These are phyloP conservation scores for Lomographa bimaculata DNA, from an alignment of 2,888 invertebrate species.

Conservation along the genomic window DNA sequence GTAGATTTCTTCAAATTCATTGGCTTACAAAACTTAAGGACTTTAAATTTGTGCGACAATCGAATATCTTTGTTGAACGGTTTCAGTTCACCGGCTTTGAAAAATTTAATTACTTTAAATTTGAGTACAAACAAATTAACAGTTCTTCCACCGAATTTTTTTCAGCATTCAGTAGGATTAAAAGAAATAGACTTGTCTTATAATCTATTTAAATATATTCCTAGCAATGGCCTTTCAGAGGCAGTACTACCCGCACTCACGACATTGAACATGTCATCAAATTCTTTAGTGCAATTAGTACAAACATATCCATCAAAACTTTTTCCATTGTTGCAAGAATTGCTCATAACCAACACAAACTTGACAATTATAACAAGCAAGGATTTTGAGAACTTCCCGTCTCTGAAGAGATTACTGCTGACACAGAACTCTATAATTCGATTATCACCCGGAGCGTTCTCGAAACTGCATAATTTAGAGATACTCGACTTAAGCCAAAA, in stretches of 20 bases:
- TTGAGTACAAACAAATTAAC: slow-evolving; percentile 90
- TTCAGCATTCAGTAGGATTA: slow-evolving; percentile 88
- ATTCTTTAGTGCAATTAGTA: slow-evolving; percentile 90
- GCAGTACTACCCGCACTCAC: slow-evolving; percentile 88
- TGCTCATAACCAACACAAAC: slow-evolving; percentile 91
- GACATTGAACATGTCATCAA: slow-evolving; percentile 92
- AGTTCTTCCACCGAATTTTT: slow-evolving; percentile 91
- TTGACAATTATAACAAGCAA: slow-evolving; percentile 92
- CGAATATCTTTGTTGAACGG: slow-evolving; percentile 89
- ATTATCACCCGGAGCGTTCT: slow-evolving; percentile 93
- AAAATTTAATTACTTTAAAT: slow-evolving; percentile 89
- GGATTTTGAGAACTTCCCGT: slow-evolving; percentile 93
- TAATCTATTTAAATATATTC: slow-evolving; percentile 92
- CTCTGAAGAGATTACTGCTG: slow-evolving; percentile 89
- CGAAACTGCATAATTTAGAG: slow-evolving; percentile 88
- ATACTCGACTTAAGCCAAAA: slow-evolving; percentile 92
- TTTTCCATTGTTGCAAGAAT: slow-evolving; percentile 91
- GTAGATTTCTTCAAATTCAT: slow-evolving; percentile 91
- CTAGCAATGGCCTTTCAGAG: slow-evolving; percentile 89
- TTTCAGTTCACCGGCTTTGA: slow-evolving; percentile 89
- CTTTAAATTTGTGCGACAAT: slow-evolving; percentile 89
- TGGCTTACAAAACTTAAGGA: slow-evolving; percentile 88
- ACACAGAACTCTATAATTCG: slow-evolving; percentile 89
- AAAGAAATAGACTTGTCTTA: slow-evolving; percentile 90
- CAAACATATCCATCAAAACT: slow-evolving; percentile 87